A percentile compares a stretch with the other conserved stretches of the same genome.
These are phyloP conservation scores for Psittacara wagleri DNA, from an alignment of 2,113 vertebrate species.

Conservation along the genomic window DNA sequence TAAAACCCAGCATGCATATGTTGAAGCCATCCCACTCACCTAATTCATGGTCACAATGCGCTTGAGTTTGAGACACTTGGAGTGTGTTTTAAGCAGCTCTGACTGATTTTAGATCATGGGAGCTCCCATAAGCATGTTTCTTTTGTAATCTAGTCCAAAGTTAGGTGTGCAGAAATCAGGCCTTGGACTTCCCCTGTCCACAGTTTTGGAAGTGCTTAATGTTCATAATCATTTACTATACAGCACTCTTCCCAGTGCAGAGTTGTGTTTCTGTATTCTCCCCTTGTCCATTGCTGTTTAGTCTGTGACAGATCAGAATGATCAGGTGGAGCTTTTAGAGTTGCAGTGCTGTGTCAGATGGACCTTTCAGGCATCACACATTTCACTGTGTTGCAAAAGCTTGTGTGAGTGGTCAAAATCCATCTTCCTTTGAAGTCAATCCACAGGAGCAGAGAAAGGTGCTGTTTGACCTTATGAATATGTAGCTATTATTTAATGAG, in stretches of 20 bases:
- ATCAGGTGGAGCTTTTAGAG: not conserved
- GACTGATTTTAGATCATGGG: not conserved
- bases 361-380: not conserved
- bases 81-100: not conserved
- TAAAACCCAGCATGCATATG: not conserved
- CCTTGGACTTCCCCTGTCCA: not conserved
- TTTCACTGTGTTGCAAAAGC: not conserved
- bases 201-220: not conserved
- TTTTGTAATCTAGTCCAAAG: not conserved
- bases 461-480: not conserved
- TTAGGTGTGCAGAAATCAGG: not conserved
- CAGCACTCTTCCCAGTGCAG: not conserved
- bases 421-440: not conserved
- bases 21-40: not conserved
- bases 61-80: not conserved
- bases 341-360: not conserved
- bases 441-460: not conserved
- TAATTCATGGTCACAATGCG: not conserved
- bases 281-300: not conserved
- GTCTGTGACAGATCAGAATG: not conserved
- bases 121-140: not conserved
- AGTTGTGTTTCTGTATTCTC: accelerated
- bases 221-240: not conserved
- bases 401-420: not conserved
- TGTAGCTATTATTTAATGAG: not conserved